Evolutionary conservation across 2,113 vertebrate species (phyloP), one percentile per base, ranked within the genome.

Genomic region (Psilopsiagon aymara): DNA sequence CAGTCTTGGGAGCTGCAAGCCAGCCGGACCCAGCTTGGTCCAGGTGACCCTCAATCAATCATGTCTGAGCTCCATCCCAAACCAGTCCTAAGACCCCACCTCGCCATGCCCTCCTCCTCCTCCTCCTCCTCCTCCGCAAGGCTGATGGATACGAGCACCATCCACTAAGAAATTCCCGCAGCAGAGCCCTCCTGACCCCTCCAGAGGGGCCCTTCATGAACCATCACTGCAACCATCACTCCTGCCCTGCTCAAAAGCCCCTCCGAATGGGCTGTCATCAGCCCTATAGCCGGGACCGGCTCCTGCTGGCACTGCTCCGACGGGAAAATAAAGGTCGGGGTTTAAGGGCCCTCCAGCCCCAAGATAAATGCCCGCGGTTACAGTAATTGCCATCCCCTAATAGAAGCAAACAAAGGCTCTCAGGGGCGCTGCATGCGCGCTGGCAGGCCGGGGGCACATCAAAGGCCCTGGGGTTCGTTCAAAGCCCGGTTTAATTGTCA

Each of bases 401-500:
- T 98, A 99, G 98, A 98, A 98, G 92, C 90, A 97, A 97, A 99
- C 99, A 99, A 99, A 99, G 97, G 98, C 82, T 97, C 98, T 97
- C 98, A 98, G 87, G 98, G 94, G 98, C 92, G 98, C 97, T 95
- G 97, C 98, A 96, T 97, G 98, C 94, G 98, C 97, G 97, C 98
- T 98, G 98, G 94, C 98, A 98, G 98, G 98, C 98, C 97, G 87
- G 98, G 98, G 98, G 90, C 97, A 97, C 98, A 98, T 99, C 99
- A 99, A 99, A 99, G 97, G 98, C 96, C 92, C 96, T 93, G 93
- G 97, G 97, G 91, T 96, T 87, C 97, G 97, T 97, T 98, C 98
- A 98, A 98, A 99, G 98, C 97, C 97, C 96, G 93, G 96, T 98
- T 99, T 99, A 99, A 99, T 99, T 99, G 99, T 99, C 99, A 98